phyloP scores from a whole-genome alignment of 1,140 invertebrate species.

The Ditylenchus dipsaci region DNA sequence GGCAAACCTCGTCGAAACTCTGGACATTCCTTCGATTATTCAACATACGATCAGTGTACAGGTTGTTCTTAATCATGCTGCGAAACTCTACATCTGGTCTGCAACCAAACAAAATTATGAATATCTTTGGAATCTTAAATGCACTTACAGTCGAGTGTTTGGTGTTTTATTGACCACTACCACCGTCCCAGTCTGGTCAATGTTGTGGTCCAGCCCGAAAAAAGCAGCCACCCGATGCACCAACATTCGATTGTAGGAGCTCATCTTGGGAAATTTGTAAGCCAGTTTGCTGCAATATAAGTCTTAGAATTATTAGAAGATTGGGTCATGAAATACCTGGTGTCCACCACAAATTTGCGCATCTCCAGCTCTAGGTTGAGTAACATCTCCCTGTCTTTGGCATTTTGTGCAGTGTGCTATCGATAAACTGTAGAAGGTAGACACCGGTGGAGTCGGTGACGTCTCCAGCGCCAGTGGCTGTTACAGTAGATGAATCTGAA shows the following conservation, averaged over 20 bases:
- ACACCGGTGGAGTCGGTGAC: slow-evolving; percentile 29
- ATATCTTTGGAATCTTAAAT: not conserved
- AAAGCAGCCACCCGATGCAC: slow-evolving; percentile 36
- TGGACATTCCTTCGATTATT: slow-evolving; percentile 26
- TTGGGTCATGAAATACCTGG: slow-evolving; percentile 18
- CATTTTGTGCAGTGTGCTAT: slow-evolving; percentile 32
- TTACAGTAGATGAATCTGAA: slow-evolving; percentile 21
- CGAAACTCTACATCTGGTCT: slow-evolving; percentile 23
- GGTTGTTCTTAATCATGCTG: slow-evolving; percentile 22
- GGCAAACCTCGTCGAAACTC: slow-evolving; percentile 32
- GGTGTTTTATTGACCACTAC: slow-evolving; percentile 30
- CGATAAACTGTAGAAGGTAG: slow-evolving; percentile 23
- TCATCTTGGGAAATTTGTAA: slow-evolving; percentile 25
- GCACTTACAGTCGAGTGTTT: slow-evolving; percentile 24
- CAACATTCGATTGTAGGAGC: slow-evolving; percentile 34
- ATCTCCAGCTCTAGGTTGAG: slow-evolving; percentile 18
- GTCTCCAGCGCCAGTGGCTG: not conserved
- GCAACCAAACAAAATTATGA: slow-evolving; percentile 1
- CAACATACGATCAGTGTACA: slow-evolving; percentile 7
- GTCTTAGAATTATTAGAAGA: not conserved
- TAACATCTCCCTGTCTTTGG: slow-evolving; percentile 32
- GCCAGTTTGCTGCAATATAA: slow-evolving; percentile 12
- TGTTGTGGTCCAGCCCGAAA: slow-evolving; percentile 29
- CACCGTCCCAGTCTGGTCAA: slow-evolving; percentile 28
- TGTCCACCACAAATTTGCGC: slow-evolving; percentile 25